Conservation (phyloP, 2,888 invertebrate species). For the Sinhomidia bicolor region DNA sequence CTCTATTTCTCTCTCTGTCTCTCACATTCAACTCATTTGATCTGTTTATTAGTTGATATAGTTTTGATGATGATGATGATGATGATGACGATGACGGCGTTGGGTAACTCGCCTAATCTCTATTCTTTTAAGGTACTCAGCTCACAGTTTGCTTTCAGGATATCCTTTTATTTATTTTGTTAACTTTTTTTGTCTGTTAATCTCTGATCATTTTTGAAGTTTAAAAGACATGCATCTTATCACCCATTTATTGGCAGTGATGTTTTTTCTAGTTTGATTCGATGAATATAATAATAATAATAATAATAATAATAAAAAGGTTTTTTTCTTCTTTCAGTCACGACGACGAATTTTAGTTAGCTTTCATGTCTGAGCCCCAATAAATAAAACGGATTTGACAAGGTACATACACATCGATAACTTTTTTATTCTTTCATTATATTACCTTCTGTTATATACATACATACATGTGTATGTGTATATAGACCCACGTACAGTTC, state of each 20-base stretch:
- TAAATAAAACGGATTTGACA: conserved; percentile 61
- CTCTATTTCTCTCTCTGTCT: too few species aligned
- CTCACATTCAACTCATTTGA: not conserved
- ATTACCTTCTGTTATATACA: not conserved
- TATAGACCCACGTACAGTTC: conserved; percentile 34
- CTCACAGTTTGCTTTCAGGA: conserved; percentile 22
- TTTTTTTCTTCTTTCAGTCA: conserved; percentile 58
- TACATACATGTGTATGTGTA: conserved; percentile 12
- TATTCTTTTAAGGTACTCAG: conserved; percentile 47
- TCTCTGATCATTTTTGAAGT: conserved; percentile 41
- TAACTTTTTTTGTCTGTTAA: conserved; percentile 9
- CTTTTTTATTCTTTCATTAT: conserved; percentile 16
- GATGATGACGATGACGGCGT: conserved; percentile 16
- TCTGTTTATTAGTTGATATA: not conserved
- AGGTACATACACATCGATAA: conserved; percentile 51
- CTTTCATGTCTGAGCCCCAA: conserved; percentile 60
- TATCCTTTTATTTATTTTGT: conserved; percentile 24
- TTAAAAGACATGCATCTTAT: conserved; percentile 56
- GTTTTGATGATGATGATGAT: not conserved
- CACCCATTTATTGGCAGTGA: conserved; percentile 61
- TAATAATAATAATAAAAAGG: too few species aligned
- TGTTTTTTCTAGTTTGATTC: conserved; percentile 47
- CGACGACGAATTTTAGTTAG: conserved; percentile 55
- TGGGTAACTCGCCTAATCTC: conserved; percentile 34
- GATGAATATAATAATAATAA: conserved; percentile 47